A percentile compares a stretch with the other conserved stretches of the same genome.
Evolutionary conservation across 2,113 vertebrate species (phyloP).

Genomic region (Rhinopithecus roxellana): DNA sequence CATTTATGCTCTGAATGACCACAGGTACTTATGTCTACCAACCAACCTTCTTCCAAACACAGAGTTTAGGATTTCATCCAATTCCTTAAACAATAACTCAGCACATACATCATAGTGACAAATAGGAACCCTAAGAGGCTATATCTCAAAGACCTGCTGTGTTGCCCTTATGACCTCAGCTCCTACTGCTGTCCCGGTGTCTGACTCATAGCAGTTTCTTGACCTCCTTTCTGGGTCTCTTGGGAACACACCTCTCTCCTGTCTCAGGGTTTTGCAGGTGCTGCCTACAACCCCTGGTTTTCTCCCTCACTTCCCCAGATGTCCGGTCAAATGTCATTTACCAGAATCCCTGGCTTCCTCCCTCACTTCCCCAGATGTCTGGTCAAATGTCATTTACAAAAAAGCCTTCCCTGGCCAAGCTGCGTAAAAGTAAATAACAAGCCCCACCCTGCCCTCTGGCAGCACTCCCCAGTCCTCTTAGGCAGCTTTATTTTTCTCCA

Average conservation of each 20-base stretch:
- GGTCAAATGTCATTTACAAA: background rate
- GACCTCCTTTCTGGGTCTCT: background rate
- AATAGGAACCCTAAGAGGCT: background rate
- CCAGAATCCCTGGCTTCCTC: background rate
- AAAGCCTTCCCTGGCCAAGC: background rate
- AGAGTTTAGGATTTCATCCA: background rate
- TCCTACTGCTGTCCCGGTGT: background rate
- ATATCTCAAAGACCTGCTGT: fast-evolving
- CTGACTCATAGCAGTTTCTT: background rate
- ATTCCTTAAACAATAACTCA: background rate
- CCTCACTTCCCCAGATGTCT: background rate
- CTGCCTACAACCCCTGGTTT: background rate
- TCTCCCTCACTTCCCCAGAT: background rate
- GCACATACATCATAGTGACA: background rate
- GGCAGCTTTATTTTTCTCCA: background rate
- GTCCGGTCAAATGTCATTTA: background rate
- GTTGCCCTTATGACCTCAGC: background rate
- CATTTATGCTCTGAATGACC: background rate
- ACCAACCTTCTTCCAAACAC: background rate
- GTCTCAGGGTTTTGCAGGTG: background rate
- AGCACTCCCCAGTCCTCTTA: background rate
- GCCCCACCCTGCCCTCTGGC: background rate
- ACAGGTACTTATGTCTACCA: background rate
- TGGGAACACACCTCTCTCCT: background rate
- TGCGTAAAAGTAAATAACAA: background rate